These are phyloP conservation scores for Micropterix aruncella DNA, from an alignment of 2,888 invertebrate genomes.

Conservation along the genomic window DNA sequence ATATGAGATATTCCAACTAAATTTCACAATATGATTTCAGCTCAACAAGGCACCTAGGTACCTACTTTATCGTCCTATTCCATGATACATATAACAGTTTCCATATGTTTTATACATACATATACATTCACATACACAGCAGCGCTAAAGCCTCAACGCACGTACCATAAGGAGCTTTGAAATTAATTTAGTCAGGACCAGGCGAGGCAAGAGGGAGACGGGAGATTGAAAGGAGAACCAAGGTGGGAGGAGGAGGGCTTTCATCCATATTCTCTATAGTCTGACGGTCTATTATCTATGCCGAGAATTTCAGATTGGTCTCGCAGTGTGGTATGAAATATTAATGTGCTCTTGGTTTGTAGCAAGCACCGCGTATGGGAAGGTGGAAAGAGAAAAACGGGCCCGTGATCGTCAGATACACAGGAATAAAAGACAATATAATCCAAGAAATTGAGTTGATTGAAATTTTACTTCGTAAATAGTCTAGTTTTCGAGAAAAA, in stretches of 20 bases:
- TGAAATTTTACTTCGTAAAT: background rate
- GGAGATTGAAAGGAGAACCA: background rate
- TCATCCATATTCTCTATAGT: background rate
- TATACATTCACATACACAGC: too few species aligned
- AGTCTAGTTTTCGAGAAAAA: background rate
- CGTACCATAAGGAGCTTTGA: constrained; percentile 44
- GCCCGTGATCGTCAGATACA: too few species aligned
- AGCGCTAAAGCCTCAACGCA: constrained; percentile 38
- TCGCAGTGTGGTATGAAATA: background rate
- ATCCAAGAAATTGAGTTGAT: background rate
- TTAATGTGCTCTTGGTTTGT: too few species aligned
- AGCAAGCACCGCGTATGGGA: too few species aligned
- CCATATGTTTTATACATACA: too few species aligned
- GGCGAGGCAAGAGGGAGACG: background rate
- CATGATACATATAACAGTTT: too few species aligned
- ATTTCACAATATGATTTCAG: too few species aligned
- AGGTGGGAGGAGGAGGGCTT: background rate
- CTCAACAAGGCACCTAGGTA: too few species aligned
- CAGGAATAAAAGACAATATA: background rate
- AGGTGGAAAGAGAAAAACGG: too few species aligned
- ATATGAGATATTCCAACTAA: too few species aligned
- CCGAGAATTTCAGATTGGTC: background rate
- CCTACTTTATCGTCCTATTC: too few species aligned
- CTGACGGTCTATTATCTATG: background rate
- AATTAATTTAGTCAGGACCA: constrained; percentile 44